A percentile compares a stretch with the other conserved stretches of the same genome.
Evolutionary conservation across 2,888 invertebrate species (phyloP).

Genomic region (Athrips mouffetella): DNA sequence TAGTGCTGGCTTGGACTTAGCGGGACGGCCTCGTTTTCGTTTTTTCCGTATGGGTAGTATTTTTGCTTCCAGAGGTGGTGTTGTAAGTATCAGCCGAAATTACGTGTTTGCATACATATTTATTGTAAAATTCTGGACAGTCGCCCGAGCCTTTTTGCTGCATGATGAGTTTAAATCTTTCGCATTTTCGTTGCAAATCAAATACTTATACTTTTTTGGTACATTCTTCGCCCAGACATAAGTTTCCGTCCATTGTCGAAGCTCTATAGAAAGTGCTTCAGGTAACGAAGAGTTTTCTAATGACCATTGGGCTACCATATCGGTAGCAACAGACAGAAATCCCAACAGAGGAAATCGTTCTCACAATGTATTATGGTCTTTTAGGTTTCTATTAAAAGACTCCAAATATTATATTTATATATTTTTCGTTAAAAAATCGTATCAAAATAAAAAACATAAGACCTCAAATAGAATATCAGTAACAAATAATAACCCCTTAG

Average conservation of each 20-base stretch:
- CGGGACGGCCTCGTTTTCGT: constrained; percentile 11
- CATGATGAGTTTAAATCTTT: constrained; percentile 16
- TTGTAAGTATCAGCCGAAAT: constrained; percentile 5
- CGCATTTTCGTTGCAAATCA: constrained; percentile 18
- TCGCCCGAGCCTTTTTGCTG: background rate
- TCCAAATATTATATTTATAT: no score
- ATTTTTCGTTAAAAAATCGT: no score
- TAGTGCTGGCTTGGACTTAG: no score
- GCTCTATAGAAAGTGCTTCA: constrained; percentile 15
- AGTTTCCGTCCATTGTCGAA: constrained; percentile 22
- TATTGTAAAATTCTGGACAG: constrained; percentile 9
- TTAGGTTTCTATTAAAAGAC: constrained; percentile 18
- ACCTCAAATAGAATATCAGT: no score
- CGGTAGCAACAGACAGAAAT: constrained; percentile 20
- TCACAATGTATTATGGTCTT: constrained; percentile 18
- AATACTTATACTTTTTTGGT: constrained; percentile 17
- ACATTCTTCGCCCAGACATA: constrained; percentile 23
- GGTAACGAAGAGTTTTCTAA: constrained; percentile 9
- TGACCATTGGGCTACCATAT: constrained; percentile 24
- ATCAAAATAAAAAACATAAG: no score
- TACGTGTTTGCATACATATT: constrained; percentile 18
- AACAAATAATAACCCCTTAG: no score
- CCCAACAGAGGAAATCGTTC: constrained; percentile 21
- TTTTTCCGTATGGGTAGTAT: constrained; percentile 16
- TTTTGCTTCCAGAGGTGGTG: constrained; percentile 18